Evolutionary conservation across 2,113 vertebrate genomes (phyloP).

Genomic region (Talpa occidentalis): DNA sequence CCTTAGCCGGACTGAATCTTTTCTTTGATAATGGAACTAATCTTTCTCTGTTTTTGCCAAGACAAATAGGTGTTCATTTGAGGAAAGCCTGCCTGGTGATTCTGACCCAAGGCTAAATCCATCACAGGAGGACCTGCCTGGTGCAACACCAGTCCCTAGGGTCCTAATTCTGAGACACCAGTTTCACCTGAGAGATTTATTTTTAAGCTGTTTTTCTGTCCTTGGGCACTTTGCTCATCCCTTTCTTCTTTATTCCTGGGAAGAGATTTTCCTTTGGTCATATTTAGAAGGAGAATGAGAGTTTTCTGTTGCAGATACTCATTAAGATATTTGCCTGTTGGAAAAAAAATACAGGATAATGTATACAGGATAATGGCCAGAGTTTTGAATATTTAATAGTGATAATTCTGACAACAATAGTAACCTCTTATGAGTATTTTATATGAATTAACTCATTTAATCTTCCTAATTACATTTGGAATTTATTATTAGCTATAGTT

Average conservation of each 20-base stretch:
- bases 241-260: neutral
- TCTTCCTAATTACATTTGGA: neutral
- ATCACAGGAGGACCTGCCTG: neutral
- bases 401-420: neutral
- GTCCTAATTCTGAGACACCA: neutral
- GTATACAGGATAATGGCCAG: neutral
- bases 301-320: neutral
- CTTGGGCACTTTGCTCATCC: neutral
- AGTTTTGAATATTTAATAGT: neutral
- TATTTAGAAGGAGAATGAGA: neutral
- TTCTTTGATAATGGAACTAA: neutral
- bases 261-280: neutral
- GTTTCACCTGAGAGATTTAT: neutral
- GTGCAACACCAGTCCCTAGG: neutral
- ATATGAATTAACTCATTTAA: neutral
- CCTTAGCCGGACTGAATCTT: neutral
- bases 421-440: neutral
- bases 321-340: neutral
- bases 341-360: conserved; percentile 29
- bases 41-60: neutral
- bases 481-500: neutral
- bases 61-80: neutral
- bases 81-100: neutral
- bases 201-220: neutral
- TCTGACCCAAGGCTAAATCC: neutral